Evolutionary conservation across 2,888 invertebrate genomes (phyloP).

Genomic region (Epinotia demarniana): DNA sequence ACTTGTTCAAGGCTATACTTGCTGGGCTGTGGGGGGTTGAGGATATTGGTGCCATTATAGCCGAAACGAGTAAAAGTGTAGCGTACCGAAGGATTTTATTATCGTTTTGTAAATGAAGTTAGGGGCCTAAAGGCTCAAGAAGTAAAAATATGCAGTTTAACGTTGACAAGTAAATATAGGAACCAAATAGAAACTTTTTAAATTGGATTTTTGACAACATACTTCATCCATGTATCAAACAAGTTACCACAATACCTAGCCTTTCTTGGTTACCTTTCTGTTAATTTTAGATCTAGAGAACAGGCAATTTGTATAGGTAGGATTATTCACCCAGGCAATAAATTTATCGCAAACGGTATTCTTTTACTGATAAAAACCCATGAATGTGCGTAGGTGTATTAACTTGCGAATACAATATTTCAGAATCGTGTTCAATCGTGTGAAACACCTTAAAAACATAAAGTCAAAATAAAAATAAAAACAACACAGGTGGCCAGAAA

Average conservation of each 20-base stretch:
- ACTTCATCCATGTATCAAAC: no score
- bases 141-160: conserved; percentile 5
- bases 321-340: conserved; percentile 65
- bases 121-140: not conserved
- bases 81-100: not conserved
- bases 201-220: not conserved
- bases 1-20: conserved; percentile 58
- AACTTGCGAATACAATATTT: not conserved
- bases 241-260: no score
- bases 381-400: no score
- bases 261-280: no score
- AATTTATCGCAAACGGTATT: conserved; percentile 23
- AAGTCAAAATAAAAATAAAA: conserved; percentile 53
- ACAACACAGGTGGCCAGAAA: conserved; percentile 54
- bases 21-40: not conserved
- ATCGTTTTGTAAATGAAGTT: not conserved
- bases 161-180: not conserved
- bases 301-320: conserved; percentile 28
- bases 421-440: not conserved
- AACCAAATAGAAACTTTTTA: not conserved
- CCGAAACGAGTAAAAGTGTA: not conserved
- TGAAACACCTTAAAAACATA: conserved; percentile 32
- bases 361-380: conserved; percentile 26
- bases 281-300: not conserved
- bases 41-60: not conserved